phyloP scores from a whole-genome alignment of 2,113 vertebrate species.

The Nothoprocta pentlandii region DNA sequence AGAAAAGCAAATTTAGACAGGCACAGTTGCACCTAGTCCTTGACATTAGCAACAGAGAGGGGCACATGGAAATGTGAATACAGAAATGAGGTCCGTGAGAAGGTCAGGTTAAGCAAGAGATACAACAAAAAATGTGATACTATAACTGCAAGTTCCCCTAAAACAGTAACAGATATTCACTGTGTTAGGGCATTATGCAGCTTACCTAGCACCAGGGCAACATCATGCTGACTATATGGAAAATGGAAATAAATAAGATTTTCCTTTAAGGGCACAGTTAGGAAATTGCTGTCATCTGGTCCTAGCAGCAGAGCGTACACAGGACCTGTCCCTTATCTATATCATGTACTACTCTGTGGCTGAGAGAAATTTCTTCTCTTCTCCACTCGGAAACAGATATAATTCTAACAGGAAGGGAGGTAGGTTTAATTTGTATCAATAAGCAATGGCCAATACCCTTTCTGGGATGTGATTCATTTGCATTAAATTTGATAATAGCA shows the following conservation, averaged over 20 bases:
- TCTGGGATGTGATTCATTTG: neutral
- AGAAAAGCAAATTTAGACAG: neutral
- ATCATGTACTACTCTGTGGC: neutral
- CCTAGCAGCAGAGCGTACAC: rapidly evolving
- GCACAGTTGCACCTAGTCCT: neutral
- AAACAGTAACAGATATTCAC: neutral
- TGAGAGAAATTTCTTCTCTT: neutral
- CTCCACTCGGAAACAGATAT: neutral
- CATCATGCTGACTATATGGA: neutral
- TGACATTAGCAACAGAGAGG: neutral
- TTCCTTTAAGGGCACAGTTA: neutral
- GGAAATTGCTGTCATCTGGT: neutral
- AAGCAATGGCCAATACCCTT: neutral
- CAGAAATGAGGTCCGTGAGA: neutral
- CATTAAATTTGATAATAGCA: slow-evolving; percentile 13
- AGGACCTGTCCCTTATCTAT: rapidly evolving
- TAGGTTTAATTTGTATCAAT: neutral
- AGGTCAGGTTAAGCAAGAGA: neutral
- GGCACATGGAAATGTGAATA: neutral
- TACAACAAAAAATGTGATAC: neutral
- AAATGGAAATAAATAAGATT: slow-evolving; percentile 8
- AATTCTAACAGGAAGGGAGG: neutral
- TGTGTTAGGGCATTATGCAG: neutral
- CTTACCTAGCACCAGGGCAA: neutral
- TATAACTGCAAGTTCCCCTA: neutral